Conservation (phyloP, 2,797 vertebrate species). For the Anguilla megastoma region DNA sequence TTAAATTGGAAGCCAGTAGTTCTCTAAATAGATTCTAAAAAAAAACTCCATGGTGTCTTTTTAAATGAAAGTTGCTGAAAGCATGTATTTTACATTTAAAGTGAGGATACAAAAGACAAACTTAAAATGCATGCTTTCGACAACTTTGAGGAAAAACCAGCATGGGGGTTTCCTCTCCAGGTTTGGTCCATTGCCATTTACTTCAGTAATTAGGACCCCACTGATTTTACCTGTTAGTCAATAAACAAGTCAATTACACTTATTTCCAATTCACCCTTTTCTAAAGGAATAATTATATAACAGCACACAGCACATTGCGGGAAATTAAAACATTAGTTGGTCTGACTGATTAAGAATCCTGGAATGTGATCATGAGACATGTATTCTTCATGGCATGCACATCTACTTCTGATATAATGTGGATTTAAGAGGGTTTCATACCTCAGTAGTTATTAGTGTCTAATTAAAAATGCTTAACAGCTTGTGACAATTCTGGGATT, state of each 20-base stretch:
- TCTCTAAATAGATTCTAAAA: neutral
- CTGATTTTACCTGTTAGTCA: neutral
- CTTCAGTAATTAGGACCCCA: neutral
- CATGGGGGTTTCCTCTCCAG: neutral
- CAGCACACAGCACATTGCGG: neutral
- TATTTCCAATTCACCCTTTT: neutral
- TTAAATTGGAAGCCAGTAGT: slow-evolving; percentile 43
- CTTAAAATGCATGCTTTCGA: neutral
- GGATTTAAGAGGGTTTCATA: neutral
- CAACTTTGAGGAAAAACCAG: neutral
- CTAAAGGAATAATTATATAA: too few species aligned
- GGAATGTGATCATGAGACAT: neutral
- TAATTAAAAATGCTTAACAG: neutral
- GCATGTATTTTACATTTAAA: neutral
- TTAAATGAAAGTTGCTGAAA: neutral
- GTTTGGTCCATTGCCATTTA: neutral
- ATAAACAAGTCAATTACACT: neutral
- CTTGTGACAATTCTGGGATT: neutral
- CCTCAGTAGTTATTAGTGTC: neutral
- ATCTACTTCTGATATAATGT: neutral
- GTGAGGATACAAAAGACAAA: neutral
- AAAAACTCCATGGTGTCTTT: neutral
- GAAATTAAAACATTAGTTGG: neutral
- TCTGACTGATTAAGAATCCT: neutral
- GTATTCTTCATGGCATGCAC: neutral